Evolutionary conservation across 1,140 invertebrate species (phyloP).

Genomic region (Cepaea nemoralis): DNA sequence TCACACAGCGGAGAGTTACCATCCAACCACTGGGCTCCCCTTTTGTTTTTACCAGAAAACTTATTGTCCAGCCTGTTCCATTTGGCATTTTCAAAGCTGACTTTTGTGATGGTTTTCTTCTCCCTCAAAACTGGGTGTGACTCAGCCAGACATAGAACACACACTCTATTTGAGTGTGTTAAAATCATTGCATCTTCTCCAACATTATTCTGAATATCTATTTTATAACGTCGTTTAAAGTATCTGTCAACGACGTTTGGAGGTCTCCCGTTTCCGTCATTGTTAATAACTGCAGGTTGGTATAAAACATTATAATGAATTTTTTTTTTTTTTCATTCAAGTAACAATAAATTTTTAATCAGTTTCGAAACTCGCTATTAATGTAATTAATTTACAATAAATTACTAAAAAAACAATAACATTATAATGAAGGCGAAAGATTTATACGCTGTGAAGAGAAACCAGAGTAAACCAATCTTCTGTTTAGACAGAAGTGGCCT

Average conservation of each 20-base stretch:
- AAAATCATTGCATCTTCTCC: slow-evolving; percentile 1
- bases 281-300: neutral
- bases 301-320: too few species aligned
- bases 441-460: too few species aligned
- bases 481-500: too few species aligned
- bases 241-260: slow-evolving; percentile 4
- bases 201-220: neutral
- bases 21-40: slow-evolving; percentile 82
- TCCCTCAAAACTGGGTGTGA: slow-evolving; percentile 79
- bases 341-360: too few species aligned
- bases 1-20: slow-evolving; percentile 81
- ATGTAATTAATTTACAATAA: too few species aligned
- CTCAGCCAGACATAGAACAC: slow-evolving; percentile 81
- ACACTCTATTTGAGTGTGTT: slow-evolving; percentile 74
- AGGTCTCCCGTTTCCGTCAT: neutral
- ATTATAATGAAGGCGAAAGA: too few species aligned
- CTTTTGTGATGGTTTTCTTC: slow-evolving; percentile 75
- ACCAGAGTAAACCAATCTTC: too few species aligned
- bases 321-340: too few species aligned
- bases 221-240: slow-evolving; percentile 4
- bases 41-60: slow-evolving; percentile 87
- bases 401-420: too few species aligned
- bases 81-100: slow-evolving; percentile 81
- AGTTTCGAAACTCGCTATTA: too few species aligned
- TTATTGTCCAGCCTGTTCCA: slow-evolving; percentile 82